phyloP scores from a whole-genome alignment of 2,113 vertebrate species.

The Amphiprion ocellaris region DNA sequence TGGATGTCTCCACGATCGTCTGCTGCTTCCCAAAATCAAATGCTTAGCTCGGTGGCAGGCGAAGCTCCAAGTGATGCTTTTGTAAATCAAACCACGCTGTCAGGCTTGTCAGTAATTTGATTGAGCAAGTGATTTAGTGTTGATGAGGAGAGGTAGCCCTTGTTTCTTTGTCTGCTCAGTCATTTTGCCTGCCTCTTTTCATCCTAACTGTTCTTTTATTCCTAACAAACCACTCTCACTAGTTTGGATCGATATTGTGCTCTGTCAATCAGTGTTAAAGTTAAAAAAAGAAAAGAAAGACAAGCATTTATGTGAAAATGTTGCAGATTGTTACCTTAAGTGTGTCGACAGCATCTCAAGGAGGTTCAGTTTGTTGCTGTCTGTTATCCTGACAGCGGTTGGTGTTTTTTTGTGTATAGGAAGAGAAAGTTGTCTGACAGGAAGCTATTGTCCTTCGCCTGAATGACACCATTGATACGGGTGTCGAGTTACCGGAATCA shows the following conservation, averaged over 20 bases:
- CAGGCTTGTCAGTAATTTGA: background rate
- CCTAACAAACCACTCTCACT: constrained; percentile 11
- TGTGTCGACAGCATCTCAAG: background rate
- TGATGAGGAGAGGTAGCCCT: background rate
- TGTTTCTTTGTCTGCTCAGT: background rate
- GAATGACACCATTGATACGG: constrained; percentile 16
- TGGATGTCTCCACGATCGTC: background rate
- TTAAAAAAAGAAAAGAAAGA: background rate
- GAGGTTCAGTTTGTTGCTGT: constrained; percentile 8
- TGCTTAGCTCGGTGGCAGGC: background rate
- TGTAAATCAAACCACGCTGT: background rate
- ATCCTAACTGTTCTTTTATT: background rate
- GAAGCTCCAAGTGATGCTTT: background rate
- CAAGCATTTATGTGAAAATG: background rate
- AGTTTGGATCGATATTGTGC: background rate
- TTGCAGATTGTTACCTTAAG: constrained; percentile 8
- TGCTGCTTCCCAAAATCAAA: background rate
- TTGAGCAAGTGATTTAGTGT: background rate
- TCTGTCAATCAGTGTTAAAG: constrained; percentile 24
- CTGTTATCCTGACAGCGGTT: constrained; percentile 10
- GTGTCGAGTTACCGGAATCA: constrained; percentile 23
- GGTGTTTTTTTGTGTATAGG: background rate
- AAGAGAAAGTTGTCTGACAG: constrained; percentile 3
- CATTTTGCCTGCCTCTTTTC: background rate
- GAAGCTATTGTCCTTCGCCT: constrained; percentile 32